Evolutionary conservation across 2,113 vertebrate genomes (phyloP).

Genomic region (Muntiacus muntjak): DNA sequence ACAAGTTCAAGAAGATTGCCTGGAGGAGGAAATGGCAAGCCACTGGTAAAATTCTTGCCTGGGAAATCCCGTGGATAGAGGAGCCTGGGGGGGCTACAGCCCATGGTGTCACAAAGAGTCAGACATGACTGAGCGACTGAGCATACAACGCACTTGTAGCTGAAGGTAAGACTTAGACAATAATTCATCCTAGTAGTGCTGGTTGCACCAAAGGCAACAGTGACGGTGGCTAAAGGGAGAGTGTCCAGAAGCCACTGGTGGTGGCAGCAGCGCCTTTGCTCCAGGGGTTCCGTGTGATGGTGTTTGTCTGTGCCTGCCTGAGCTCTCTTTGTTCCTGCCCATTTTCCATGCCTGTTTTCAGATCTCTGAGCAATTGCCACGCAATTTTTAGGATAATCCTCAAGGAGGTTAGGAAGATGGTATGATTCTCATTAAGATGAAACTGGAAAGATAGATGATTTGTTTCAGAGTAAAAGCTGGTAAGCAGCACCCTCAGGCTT

Average conservation of each 20-base stretch:
- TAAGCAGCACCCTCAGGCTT: background rate
- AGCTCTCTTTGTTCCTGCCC: background rate
- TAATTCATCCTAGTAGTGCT: background rate
- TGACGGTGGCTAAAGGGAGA: background rate
- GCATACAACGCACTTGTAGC: background rate
- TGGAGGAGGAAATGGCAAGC: background rate
- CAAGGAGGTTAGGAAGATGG: background rate
- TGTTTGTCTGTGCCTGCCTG: background rate
- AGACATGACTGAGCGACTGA: background rate
- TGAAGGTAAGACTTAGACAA: background rate
- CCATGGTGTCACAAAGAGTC: background rate
- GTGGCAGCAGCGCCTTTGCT: background rate
- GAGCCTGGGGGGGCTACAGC: background rate
- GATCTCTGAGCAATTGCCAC: background rate
- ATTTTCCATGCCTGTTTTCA: background rate
- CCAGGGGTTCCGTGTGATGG: background rate
- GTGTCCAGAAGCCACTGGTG: background rate
- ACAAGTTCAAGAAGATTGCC: background rate
- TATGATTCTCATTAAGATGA: background rate
- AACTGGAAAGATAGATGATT: background rate
- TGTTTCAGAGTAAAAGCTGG: background rate
- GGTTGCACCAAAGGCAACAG: background rate
- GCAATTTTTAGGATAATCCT: background rate
- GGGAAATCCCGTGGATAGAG: background rate
- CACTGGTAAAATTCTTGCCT: background rate